phyloP scores from a whole-genome alignment of 1,140 invertebrate species.

The Dendrolimus kikuchii region DNA sequence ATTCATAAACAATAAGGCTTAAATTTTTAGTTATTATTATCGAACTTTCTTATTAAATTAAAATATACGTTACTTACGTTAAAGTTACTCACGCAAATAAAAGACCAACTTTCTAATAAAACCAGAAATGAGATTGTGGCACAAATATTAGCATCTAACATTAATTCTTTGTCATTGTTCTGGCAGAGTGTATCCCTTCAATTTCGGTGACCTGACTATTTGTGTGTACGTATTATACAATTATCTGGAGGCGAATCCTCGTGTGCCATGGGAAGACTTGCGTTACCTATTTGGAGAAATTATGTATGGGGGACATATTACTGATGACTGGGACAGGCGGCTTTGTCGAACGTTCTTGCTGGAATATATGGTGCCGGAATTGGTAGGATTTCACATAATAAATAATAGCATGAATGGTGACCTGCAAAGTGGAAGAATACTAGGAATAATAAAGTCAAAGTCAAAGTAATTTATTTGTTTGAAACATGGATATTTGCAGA shows the following conservation, averaged over 20 bases:
- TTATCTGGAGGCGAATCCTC: constrained; percentile 91
- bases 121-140: too few species aligned
- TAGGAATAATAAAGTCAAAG: too few species aligned
- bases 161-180: neutral
- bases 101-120: too few species aligned
- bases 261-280: constrained; percentile 94
- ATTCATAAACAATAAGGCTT: too few species aligned
- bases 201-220: constrained; percentile 92
- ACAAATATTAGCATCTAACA: neutral
- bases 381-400: constrained; percentile 68
- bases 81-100: too few species aligned
- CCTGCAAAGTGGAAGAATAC: too few species aligned
- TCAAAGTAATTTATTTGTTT: too few species aligned
- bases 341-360: constrained; percentile 91
- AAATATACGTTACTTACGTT: too few species aligned
- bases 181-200: constrained; percentile 80
- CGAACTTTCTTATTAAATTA: too few species aligned
- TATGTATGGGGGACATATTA: constrained; percentile 98
- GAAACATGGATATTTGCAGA: too few species aligned
- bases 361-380: constrained; percentile 89
- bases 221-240: constrained; percentile 93
- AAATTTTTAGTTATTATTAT: too few species aligned
- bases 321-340: constrained; percentile 94
- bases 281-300: constrained; percentile 96
- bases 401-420: too few species aligned